Conservation (phyloP, 2,888 invertebrate species). For the Colletes collaris region DNA sequence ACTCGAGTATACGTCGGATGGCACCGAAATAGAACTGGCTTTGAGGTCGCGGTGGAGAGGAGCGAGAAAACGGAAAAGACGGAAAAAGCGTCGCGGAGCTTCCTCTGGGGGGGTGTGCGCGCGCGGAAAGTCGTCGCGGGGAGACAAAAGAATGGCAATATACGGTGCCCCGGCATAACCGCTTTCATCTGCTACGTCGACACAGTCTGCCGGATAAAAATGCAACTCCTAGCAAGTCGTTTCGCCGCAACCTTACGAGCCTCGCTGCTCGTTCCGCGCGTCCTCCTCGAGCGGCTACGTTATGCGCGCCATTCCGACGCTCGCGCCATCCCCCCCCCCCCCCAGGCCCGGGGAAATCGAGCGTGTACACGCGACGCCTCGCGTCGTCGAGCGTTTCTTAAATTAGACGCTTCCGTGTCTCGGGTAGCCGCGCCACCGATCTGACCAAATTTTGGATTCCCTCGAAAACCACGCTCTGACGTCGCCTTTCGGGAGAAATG, state of each 20-base stretch:
- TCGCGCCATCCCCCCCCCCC: slow-evolving; percentile 16
- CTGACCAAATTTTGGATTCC: slow-evolving; percentile 20
- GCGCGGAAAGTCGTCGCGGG: slow-evolving; percentile 18
- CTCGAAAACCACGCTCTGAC: not conserved
- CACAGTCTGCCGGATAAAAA: slow-evolving; percentile 70
- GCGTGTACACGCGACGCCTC: slow-evolving; percentile 23
- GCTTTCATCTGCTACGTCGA: slow-evolving; percentile 78
- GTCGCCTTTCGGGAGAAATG: slow-evolving; percentile 6
- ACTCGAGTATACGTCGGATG: slow-evolving; percentile 76
- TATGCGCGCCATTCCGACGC: slow-evolving; percentile 51
- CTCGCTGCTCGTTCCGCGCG: slow-evolving; percentile 57
- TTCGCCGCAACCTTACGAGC: slow-evolving; percentile 64
- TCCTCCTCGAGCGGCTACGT: slow-evolving; percentile 55
- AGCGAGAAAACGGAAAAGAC: slow-evolving; percentile 56
- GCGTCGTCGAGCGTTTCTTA: slow-evolving; percentile 25
- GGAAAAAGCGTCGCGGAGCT: slow-evolving; percentile 38
- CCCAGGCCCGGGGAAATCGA: slow-evolving; percentile 14
- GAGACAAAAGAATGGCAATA: slow-evolving; percentile 67
- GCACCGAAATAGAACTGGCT: slow-evolving; percentile 79
- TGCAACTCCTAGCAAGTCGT: slow-evolving; percentile 73
- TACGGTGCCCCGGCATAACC: slow-evolving; percentile 70
- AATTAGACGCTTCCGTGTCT: slow-evolving; percentile 38
- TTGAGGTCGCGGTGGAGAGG: slow-evolving; percentile 71
- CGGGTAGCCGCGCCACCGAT: not conserved
- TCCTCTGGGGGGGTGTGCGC: slow-evolving; percentile 16